Percentiles rank a stretch among this genome's conserved stretches.
phyloP scores from a whole-genome alignment of 1,140 invertebrate genomes.

The Pseudomyrmex pallidus region DNA sequence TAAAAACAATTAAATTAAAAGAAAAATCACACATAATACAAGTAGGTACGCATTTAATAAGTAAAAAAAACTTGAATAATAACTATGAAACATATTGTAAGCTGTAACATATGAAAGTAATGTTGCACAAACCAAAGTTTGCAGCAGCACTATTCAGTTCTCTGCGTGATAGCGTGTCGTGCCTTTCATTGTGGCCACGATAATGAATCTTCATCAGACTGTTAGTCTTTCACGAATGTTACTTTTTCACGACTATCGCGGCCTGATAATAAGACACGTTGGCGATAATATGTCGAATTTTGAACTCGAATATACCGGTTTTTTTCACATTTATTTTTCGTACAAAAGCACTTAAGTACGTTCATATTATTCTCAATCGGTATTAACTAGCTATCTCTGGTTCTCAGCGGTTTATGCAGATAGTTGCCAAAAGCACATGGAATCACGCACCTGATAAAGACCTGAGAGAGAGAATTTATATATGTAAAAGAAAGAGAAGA shows the following conservation, averaged over 20 bases:
- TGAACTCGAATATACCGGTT: no score
- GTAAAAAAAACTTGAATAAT: not conserved
- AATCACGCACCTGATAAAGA: not conserved
- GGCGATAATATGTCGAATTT: not conserved
- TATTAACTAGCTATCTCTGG: slow-evolving; percentile 37
- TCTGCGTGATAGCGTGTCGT: slow-evolving; percentile 44
- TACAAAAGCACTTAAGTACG: slow-evolving; percentile 22
- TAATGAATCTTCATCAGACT: slow-evolving; percentile 14
- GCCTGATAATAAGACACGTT: slow-evolving; percentile 32
- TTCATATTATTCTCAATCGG: slow-evolving; percentile 25
- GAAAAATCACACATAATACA: not conserved
- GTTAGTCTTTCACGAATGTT: not conserved
- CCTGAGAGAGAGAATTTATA: not conserved
- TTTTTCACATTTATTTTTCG: slow-evolving; percentile 20
- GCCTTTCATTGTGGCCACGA: not conserved
- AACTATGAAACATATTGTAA: slow-evolving; percentile 5
- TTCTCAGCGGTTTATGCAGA: slow-evolving; percentile 28
- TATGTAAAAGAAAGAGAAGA: no score
- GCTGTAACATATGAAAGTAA: not conserved
- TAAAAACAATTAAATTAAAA: not conserved
- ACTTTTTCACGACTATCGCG: not conserved
- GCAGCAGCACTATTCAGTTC: slow-evolving; percentile 18
- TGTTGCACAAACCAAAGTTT: slow-evolving; percentile 20
- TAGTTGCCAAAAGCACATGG: not conserved
- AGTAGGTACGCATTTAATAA: not conserved